Base-by-base conservation (phyloP, 1,140 invertebrate species). In the Brachionus plicatilis region DNA sequence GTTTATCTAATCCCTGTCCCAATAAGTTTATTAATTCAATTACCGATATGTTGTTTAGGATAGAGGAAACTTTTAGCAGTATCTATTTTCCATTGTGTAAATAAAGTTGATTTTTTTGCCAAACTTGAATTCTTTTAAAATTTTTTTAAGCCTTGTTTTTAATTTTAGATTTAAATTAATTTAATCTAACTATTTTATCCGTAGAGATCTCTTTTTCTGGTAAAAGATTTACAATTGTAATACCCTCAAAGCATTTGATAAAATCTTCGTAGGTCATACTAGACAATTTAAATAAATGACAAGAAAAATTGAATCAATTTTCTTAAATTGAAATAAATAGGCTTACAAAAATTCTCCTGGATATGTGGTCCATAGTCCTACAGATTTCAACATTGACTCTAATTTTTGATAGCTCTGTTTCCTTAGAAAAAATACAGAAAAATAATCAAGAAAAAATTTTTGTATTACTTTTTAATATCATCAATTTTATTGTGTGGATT, bases 341-440 rank as follows among this genome's bases (percentile, higher is more conserved):
- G n/a, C 3, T 14, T 82, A 82, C 79, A 65, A 82, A 68, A 82
- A 82, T 27, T 82, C 79, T 60, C 79, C 79, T 3, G 53, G 79
- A 82, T 65, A 82, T 65, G 79, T 65, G 3, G 79, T 68, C 65
- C 79, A 68, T 43, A 65, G n/a, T 29, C 79, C 79, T 11, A 47
- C 2, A 2, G 79, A 66, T 82, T 65, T 82, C 7, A 82, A 20
- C 20, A 43, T 37, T 4, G 33, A 68, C 12, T 82, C 79, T n/a
- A 82, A 82, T 14, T 60, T 60, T 20, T 14, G 20, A 2, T 82
- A 82, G 9, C 24, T 82, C 12, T 20, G 43, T 41, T 68, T 60
- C 27, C 79, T 82, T 14, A 33, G 27, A 37, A 47, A 14, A 75
- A 24, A 27, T 29, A 41, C 6, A 47, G 11, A 78, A 45, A 47